Evolutionary conservation across 1,140 invertebrate genomes (phyloP).

Genomic region (Pomacea maculata): DNA sequence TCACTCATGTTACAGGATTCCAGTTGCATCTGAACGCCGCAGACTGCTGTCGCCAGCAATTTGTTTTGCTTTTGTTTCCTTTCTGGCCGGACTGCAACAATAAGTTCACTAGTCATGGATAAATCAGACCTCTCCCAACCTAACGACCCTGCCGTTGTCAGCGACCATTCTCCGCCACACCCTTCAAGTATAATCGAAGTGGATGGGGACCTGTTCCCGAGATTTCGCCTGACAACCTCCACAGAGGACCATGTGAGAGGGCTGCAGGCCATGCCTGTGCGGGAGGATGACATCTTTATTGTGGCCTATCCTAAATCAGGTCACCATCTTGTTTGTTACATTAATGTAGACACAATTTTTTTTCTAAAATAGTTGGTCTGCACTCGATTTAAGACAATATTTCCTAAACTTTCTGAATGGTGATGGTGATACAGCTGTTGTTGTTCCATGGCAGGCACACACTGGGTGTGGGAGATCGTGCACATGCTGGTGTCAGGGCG

Average conservation of each 20-base stretch:
- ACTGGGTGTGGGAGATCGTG: conserved; percentile 17
- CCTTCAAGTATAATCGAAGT: background rate
- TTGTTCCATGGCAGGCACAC: background rate
- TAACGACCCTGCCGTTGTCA: too few species aligned
- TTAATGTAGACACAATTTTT: too few species aligned
- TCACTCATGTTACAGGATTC: background rate
- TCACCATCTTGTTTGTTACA: background rate
- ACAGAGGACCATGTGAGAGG: conserved; percentile 1
- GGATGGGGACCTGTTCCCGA: background rate
- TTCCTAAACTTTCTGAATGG: background rate
- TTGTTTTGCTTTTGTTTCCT: too few species aligned
- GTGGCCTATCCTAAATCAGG: conserved; percentile 1
- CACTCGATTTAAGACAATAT: too few species aligned
- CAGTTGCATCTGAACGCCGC: background rate
- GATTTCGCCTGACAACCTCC: background rate
- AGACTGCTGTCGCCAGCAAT: background rate
- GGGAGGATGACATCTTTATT: conserved; percentile 14
- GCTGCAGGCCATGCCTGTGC: conserved; percentile 2
- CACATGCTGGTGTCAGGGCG: conserved; percentile 8
- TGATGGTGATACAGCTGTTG: background rate
- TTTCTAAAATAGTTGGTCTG: too few species aligned
- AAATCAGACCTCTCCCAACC: too few species aligned
- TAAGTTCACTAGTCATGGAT: too few species aligned
- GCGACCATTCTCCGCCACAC: background rate
- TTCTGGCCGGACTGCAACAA: too few species aligned